Percentiles rank a stretch among this genome's conserved stretches.
phyloP scores from a whole-genome alignment of 2,797 vertebrate genomes.

The Helicolenus hilgendorfi region DNA sequence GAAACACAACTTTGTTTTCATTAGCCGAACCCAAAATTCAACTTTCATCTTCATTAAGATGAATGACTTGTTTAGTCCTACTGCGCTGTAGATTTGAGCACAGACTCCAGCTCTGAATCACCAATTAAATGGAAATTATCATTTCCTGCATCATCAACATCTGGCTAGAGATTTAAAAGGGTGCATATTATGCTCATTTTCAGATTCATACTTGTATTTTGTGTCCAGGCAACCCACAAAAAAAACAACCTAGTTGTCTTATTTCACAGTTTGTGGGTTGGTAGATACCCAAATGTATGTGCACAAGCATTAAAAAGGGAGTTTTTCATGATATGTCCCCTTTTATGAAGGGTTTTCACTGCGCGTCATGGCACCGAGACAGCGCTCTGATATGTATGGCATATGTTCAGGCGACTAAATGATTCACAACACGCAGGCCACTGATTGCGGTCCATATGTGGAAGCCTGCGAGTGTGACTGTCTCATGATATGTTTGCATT shows the following conservation, averaged over 20 bases:
- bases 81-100: background rate
- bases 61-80: background rate
- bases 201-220: background rate
- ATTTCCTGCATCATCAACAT: background rate
- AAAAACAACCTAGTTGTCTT: too few relatives aligned
- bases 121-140: background rate
- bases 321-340: background rate
- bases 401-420: constrained; percentile 64
- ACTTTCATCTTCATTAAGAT: background rate
- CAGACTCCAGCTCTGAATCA: constrained; percentile 1
- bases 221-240: too few relatives aligned
- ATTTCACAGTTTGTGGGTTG: too few relatives aligned
- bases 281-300: too few relatives aligned
- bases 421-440: constrained; percentile 52
- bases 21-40: background rate
- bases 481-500: constrained; percentile 8
- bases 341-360: background rate
- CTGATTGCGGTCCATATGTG: constrained; percentile 52
- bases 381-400: constrained; percentile 16
- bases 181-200: background rate
- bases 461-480: constrained; percentile 10
- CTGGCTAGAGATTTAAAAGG: background rate
- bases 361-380: background rate
- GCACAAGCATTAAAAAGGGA: too few relatives aligned
- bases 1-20: constrained; percentile 7